phyloP scores from a whole-genome alignment of 30 jellyfish, hydroid and myxozoan species.

The Chironex yamaguchii region DNA sequence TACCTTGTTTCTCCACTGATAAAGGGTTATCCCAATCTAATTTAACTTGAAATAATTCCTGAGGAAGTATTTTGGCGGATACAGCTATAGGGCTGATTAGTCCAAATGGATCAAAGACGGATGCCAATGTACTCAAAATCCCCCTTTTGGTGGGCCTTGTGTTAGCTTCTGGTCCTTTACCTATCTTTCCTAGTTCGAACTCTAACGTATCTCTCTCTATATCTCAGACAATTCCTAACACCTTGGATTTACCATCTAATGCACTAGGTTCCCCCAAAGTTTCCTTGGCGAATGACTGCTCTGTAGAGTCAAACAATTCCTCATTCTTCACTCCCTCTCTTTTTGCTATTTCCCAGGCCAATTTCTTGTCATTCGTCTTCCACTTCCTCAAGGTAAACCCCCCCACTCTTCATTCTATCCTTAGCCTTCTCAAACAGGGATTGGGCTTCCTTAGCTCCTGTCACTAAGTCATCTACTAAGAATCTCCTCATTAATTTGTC shows the following conservation, averaged over 20 bases:
- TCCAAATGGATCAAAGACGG: slow-evolving; percentile 43
- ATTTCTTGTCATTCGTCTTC: slow-evolving; percentile 1
- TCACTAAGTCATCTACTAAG: slow-evolving; percentile 34
- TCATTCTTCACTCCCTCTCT: not conserved
- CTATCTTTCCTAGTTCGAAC: not conserved
- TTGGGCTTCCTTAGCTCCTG: slow-evolving; percentile 29
- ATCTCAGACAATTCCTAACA: slow-evolving; percentile 33
- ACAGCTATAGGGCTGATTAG: slow-evolving; percentile 14
- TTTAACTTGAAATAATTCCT: slow-evolving; percentile 12
- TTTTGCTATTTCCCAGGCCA: not conserved
- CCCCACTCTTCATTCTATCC: slow-evolving; percentile 13
- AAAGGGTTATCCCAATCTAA: slow-evolving; percentile 34
- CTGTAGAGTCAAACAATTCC: not conserved
- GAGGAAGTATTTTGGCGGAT: slow-evolving; percentile 19
- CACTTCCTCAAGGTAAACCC: slow-evolving; percentile 41
- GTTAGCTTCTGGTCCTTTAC: not conserved
- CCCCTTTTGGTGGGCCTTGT: slow-evolving; percentile 6
- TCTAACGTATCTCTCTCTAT: slow-evolving; percentile 1
- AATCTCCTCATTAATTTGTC: not conserved
- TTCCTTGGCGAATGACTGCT: not conserved
- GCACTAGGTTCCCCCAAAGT: not conserved
- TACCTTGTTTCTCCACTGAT: not conserved
- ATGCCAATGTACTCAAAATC: slow-evolving; percentile 22
- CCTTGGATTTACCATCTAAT: slow-evolving; percentile 1
- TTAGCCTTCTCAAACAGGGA: slow-evolving; percentile 25